Percentiles rank a stretch among this genome's conserved stretches.
Evolutionary conservation across 2,888 invertebrate species (phyloP).

Genomic region (Fissipunctia ypsillon): DNA sequence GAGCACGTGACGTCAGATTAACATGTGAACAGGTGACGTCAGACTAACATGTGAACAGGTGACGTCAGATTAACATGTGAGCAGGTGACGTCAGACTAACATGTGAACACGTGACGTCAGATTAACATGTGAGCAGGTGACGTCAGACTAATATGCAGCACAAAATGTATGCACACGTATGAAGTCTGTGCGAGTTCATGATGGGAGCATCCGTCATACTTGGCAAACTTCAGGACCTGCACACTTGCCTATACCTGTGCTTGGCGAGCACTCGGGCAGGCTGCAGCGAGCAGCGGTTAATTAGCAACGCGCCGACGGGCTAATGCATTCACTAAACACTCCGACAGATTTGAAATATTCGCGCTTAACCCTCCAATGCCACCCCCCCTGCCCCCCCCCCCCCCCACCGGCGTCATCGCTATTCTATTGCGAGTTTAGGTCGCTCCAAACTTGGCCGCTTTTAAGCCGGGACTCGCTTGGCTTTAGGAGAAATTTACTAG

Average conservation of each 20-base stretch:
- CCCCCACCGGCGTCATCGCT: slow-evolving; percentile 48
- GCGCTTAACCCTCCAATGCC: slow-evolving; percentile 41
- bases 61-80: no score
- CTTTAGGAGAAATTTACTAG: slow-evolving; percentile 70
- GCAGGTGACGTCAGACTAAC: no score
- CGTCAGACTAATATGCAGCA: neutral
- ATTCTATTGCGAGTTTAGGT: slow-evolving; percentile 67
- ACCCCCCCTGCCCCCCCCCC: neutral
- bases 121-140: no score
- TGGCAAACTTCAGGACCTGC: neutral
- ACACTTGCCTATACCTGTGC: neutral
- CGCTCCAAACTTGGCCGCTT: slow-evolving; percentile 68
- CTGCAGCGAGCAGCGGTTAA: slow-evolving; percentile 14
- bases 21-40: no score
- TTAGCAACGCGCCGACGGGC: slow-evolving; percentile 37
- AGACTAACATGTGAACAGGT: no score
- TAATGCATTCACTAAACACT: slow-evolving; percentile 65
- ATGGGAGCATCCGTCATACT: neutral
- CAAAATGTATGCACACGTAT: neutral
- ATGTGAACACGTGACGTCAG: no score
- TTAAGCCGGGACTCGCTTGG: slow-evolving; percentile 69
- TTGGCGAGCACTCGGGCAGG: neutral
- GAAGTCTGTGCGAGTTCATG: neutral
- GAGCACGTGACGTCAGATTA: no score
- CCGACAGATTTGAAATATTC: slow-evolving; percentile 67